Percentiles rank a stretch among this genome's conserved stretches.
Conservation (phyloP, 2,113 vertebrate species). For the Syrmaticus mikado region DNA sequence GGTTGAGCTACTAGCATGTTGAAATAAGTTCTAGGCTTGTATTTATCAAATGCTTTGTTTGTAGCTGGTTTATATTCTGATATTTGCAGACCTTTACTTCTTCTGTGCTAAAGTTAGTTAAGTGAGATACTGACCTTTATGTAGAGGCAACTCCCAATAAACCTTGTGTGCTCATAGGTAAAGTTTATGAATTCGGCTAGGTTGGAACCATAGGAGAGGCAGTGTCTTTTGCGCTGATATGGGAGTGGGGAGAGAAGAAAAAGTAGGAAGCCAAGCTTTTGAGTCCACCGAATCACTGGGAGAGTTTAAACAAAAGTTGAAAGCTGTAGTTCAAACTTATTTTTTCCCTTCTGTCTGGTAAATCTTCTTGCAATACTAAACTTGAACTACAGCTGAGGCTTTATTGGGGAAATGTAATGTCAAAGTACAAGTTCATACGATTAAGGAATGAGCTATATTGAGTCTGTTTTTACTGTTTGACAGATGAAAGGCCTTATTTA, state of each 20-base stretch:
- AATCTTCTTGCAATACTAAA: not conserved
- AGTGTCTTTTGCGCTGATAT: not conserved
- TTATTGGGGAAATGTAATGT: not conserved
- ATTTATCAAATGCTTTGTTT: not conserved
- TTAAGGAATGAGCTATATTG: not conserved
- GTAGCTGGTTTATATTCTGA: not conserved
- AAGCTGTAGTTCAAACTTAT: not conserved
- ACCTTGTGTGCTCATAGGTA: accelerated
- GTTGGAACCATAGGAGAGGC: accelerated
- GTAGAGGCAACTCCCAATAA: not conserved
- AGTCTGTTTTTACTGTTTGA: not conserved
- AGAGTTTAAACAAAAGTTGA: not conserved
- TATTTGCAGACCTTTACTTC: not conserved
- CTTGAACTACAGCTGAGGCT: not conserved
- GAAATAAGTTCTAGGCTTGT: not conserved
- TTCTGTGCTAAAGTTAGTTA: not conserved
- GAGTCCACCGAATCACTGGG: not conserved
- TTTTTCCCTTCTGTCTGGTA: not conserved
- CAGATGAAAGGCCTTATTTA: not conserved
- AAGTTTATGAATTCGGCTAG: not conserved
- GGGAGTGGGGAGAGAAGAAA: not conserved
- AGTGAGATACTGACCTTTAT: not conserved
- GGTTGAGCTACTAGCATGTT: not conserved
- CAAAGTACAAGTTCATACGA: not conserved
- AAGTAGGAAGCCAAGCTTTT: not conserved